Base-by-base conservation (phyloP, 2,797 vertebrate genomes). In the Columba guinea region DNA sequence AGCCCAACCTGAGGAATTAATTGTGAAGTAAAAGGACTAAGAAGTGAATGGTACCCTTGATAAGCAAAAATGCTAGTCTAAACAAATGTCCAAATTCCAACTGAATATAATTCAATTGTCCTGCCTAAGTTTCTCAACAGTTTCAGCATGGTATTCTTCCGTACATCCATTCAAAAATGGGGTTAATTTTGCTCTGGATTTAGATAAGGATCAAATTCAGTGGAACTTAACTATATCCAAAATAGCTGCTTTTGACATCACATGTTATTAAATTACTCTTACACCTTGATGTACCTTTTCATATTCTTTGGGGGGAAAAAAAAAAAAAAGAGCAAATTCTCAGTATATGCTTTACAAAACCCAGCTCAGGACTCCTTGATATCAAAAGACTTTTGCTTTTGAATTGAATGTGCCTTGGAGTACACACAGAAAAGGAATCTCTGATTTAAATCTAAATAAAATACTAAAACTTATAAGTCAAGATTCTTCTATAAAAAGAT, bases 51-150 rank as follows among this genome's bases (percentile, higher is more conserved):
- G 83, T 89, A 94, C 56, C 19, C 35, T 39, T 58, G 89, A 94
- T 96, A 95, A 95, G 89, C 27, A 94, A 63, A 95, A 94, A 74
- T 70, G 28, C 9, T 94, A 93, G 83, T 67, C 80, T 90, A 93
- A 96, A 90, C 74, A 94, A 76, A 69, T n/a, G 39, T 84, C 55
- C 20, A 56, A 49, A 90, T 91, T 93, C 69, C 74, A 81, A 16
- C 41, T 17, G 69, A n/a, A 46, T 62, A n/a, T 51, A 86, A 62
- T 65, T 86, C 15, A 71, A 11, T 62, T 32, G 13, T 55, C 52
- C n/a, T 76, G 15, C 10, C 27, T 79, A 86, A 51, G 84, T 59
- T 78, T 82, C 76, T 87, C 71, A 67, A 11, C 9, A 56, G 4
- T 77, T 89, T 58, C 48, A 73, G 23, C 4, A 23, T 2, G 4